These are phyloP conservation scores for Centropus bengalensis DNA, from an alignment of 2,113 vertebrate genomes.

Conservation along the genomic window DNA sequence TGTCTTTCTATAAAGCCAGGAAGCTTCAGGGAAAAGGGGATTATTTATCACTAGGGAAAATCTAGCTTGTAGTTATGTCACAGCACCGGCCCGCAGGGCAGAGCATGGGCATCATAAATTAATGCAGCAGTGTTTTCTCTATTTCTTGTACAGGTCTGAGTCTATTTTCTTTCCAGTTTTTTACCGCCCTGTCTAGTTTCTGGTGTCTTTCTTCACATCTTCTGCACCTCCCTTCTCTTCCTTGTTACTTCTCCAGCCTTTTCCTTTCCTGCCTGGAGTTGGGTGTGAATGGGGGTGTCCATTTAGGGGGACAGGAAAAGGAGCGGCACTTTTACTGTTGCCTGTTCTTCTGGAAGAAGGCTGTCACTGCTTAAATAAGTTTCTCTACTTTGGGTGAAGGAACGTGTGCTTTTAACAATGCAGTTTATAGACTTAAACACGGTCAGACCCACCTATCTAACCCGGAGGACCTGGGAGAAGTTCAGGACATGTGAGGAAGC, in stretches of 20 bases:
- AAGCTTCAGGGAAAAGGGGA: background rate
- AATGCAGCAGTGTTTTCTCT: background rate
- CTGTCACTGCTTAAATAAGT: background rate
- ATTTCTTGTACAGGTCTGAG: background rate
- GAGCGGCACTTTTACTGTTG: background rate
- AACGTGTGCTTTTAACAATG: background rate
- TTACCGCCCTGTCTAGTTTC: background rate
- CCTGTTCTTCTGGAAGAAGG: background rate
- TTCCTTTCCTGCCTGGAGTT: background rate
- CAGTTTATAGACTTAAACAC: background rate
- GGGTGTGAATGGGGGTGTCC: background rate
- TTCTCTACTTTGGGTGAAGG: background rate
- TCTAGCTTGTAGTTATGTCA: background rate
- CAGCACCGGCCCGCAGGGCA: background rate
- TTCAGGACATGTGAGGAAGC: fast-evolving
- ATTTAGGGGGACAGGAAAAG: background rate
- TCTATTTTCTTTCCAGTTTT: background rate
- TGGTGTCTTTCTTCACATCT: background rate
- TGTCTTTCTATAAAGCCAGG: fast-evolving
- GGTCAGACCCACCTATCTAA: background rate
- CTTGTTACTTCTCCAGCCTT: background rate
- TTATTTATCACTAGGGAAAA: background rate
- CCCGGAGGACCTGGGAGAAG: background rate
- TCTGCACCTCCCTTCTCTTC: background rate
- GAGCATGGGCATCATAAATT: background rate